Evolutionary conservation across 2,113 vertebrate species (phyloP).

Genomic region (Cochlearius cochlearius): DNA sequence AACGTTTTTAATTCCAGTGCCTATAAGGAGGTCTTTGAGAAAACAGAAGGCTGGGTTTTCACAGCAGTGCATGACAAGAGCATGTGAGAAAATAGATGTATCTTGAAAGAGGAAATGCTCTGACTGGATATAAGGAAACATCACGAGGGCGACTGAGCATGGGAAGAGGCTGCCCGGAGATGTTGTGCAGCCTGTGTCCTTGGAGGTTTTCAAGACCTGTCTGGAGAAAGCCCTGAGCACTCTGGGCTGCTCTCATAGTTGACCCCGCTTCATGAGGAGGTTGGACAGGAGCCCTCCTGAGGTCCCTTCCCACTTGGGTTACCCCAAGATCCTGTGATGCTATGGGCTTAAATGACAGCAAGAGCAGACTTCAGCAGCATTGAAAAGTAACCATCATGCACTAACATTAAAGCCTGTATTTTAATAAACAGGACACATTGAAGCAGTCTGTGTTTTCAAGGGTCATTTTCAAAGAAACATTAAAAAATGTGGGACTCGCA

Average conservation of each 20-base stretch:
- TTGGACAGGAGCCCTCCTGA: background rate
- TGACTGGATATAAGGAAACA: background rate
- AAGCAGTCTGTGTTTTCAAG: background rate
- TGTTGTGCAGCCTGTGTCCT: background rate
- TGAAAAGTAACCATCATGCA: background rate
- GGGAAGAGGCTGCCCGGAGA: background rate
- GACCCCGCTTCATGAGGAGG: background rate
- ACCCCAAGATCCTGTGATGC: background rate
- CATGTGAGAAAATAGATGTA: background rate
- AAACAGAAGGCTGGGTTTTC: background rate
- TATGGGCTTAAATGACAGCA: background rate
- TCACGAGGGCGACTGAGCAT: background rate
- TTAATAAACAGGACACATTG: background rate
- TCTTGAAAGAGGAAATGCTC: background rate
- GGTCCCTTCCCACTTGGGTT: background rate
- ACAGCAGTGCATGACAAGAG: background rate
- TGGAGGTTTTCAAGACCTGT: background rate
- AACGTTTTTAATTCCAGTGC: background rate
- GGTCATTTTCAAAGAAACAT: background rate
- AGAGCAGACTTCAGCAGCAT: background rate
- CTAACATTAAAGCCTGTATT: background rate
- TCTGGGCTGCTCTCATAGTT: background rate
- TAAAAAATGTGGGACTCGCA: background rate
- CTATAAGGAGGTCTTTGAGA: background rate
- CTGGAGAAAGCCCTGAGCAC: background rate